Evolutionary conservation across 2,797 vertebrate species (phyloP).

Genomic region (Macropus fuliginosus): DNA sequence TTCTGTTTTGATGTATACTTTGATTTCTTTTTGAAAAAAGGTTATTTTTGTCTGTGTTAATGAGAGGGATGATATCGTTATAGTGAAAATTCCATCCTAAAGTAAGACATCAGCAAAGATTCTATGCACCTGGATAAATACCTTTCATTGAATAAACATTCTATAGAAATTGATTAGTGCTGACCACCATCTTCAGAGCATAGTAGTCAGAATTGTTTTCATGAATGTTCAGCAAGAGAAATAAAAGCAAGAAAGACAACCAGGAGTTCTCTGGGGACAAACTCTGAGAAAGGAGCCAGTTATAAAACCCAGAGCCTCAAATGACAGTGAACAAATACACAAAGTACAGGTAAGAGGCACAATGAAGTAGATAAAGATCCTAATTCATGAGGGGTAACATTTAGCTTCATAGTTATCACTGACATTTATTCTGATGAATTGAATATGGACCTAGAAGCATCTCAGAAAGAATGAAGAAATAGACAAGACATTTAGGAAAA

Average conservation of each 20-base stretch:
- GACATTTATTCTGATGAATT: background rate
- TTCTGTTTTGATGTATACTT: constrained; percentile 12
- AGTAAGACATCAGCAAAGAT: background rate
- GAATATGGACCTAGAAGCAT: background rate
- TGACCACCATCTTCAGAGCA: background rate
- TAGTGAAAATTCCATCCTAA: background rate
- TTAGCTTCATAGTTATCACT: background rate
- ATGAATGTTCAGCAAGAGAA: background rate
- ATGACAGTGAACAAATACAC: background rate
- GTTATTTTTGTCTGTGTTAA: constrained; percentile 19
- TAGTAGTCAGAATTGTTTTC: background rate
- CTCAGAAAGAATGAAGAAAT: background rate
- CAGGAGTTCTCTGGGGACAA: background rate
- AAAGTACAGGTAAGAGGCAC: background rate
- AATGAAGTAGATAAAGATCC: background rate
- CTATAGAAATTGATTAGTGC: background rate
- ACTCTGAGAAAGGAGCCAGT: background rate
- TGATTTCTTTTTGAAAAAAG: constrained; percentile 2
- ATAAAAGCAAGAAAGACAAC: background rate
- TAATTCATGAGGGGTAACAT: background rate
- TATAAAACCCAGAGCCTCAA: background rate
- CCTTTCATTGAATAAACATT: background rate
- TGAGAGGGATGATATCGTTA: constrained; percentile 10
- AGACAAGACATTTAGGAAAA: background rate
- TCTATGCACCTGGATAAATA: constrained; percentile 20